Conservation (phyloP, 2,888 invertebrate species). For the Drosophila suboccidentalis region DNA sequence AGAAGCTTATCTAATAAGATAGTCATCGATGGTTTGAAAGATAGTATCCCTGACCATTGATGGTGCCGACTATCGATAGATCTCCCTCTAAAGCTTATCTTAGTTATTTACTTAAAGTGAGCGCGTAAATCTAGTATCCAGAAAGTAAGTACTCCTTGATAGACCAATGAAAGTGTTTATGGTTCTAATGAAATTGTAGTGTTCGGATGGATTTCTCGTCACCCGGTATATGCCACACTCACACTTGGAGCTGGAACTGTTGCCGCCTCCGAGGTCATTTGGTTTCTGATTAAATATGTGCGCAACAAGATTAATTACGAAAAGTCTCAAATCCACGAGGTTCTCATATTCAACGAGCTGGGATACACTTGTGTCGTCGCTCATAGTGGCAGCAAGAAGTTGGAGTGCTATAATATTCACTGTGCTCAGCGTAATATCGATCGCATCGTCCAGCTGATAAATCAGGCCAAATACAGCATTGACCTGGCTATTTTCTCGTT, state of each 20-base stretch:
- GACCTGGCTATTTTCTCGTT: slow-evolving; percentile 2
- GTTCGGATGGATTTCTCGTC: neutral
- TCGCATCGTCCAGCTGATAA: neutral
- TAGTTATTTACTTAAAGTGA: neutral
- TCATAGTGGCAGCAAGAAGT: neutral
- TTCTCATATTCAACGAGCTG: slow-evolving; percentile 8
- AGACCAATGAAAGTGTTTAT: neutral
- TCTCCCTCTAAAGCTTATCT: too few relatives aligned
- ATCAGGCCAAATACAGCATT: slow-evolving; percentile 4
- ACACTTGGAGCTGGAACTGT: neutral
- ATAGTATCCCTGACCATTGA: too few relatives aligned
- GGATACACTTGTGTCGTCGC: neutral
- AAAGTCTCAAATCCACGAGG: neutral
- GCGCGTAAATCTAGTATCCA: neutral
- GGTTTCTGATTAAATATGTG: neutral
- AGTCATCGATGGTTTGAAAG: too few relatives aligned
- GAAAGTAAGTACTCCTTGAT: neutral
- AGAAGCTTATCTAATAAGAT: too few relatives aligned
- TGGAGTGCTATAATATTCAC: neutral
- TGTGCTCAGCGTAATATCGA: slow-evolving; percentile 2
- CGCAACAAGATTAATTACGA: neutral
- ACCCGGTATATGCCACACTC: neutral
- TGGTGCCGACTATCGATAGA: too few relatives aligned
- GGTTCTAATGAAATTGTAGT: neutral
- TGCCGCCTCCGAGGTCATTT: slow-evolving; percentile 7